A percentile compares a stretch with the other conserved stretches of the same genome.
Evolutionary conservation across 2,797 vertebrate genomes (phyloP).

Genomic region (Delichon dasypus): DNA sequence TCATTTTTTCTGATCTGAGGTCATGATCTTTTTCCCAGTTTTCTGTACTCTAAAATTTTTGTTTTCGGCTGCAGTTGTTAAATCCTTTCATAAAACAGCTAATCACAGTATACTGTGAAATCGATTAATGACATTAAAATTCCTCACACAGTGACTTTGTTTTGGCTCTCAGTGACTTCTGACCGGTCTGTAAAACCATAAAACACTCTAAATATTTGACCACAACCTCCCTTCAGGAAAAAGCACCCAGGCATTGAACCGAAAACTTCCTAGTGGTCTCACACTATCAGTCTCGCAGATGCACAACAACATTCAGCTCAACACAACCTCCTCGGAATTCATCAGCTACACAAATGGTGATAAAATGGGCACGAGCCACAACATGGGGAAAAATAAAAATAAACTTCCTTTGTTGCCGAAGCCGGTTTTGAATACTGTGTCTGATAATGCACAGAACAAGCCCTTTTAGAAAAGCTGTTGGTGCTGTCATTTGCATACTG

Average conservation of each 20-base stretch:
- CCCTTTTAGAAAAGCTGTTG: conserved; percentile 50
- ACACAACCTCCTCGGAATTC: background rate
- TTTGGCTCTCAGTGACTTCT: background rate
- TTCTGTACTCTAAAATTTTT: background rate
- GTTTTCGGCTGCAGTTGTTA: background rate
- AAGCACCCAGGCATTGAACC: background rate
- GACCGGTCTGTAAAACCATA: background rate
- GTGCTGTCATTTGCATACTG: conserved; percentile 33
- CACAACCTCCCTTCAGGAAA: background rate
- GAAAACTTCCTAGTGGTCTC: background rate
- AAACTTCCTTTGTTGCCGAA: conserved; percentile 10
- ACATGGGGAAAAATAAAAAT: background rate
- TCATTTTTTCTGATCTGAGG: background rate
- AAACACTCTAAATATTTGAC: background rate
- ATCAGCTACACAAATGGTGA: background rate
- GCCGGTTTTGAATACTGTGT: background rate
- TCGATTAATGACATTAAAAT: background rate
- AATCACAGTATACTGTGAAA: background rate
- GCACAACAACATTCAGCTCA: background rate
- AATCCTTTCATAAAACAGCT: background rate
- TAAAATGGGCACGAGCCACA: background rate
- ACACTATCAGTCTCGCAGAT: background rate
- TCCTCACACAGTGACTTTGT: background rate
- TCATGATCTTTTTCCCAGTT: background rate
- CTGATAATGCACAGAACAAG: background rate